Evolutionary conservation across 2,797 vertebrate genomes (phyloP).

Genomic region (Adrianichthys oophorus): DNA sequence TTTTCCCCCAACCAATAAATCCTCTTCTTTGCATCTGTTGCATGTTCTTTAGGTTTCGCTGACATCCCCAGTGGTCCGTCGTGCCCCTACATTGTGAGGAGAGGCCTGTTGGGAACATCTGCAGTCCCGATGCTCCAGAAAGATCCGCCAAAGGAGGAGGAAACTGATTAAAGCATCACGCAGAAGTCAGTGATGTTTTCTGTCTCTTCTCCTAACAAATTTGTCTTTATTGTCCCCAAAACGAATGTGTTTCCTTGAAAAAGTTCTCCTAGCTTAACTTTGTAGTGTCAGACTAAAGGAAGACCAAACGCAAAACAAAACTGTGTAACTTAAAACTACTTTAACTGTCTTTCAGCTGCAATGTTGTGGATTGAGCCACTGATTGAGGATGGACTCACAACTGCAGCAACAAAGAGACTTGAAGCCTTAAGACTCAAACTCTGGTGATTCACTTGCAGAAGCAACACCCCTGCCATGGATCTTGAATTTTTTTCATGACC

Average conservation of each 20-base stretch:
- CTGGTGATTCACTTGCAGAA: constrained; percentile 9
- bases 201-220: too few relatives aligned
- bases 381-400: neutral
- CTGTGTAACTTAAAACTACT: neutral
- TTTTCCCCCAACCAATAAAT: neutral
- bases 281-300: too few relatives aligned
- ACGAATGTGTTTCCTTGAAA: too few relatives aligned
- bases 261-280: too few relatives aligned
- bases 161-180: constrained; percentile 58
- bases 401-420: constrained; percentile 1
- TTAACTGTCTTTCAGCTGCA: constrained; percentile 8
- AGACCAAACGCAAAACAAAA: too few relatives aligned
- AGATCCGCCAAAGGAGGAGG: constrained; percentile 40
- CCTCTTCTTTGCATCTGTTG: neutral
- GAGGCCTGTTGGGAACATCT: constrained; percentile 80
- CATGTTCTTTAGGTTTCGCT: constrained; percentile 76
- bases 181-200: neutral
- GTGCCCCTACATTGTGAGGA: constrained; percentile 82
- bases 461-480: constrained; percentile 28
- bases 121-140: constrained; percentile 59
- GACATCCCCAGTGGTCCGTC: constrained; percentile 82
- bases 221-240: too few relatives aligned
- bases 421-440: constrained; percentile 5
- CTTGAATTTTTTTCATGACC: constrained; percentile 34
- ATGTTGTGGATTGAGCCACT: constrained; percentile 14